These are phyloP conservation scores for Dendrolimus houi DNA, from an alignment of 2,888 invertebrate genomes.

Conservation along the genomic window DNA sequence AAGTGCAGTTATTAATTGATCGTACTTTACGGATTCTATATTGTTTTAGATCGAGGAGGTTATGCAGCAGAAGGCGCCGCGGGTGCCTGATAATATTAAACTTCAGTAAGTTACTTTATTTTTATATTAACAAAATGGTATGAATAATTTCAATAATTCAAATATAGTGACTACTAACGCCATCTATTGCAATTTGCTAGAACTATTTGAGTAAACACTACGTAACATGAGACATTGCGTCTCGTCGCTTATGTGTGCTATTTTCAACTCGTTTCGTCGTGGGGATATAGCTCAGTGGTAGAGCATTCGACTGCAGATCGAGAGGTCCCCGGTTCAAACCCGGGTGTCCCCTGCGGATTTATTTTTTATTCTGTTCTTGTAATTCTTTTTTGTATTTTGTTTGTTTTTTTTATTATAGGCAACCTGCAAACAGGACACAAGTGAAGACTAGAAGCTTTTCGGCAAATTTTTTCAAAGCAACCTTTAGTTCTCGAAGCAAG, in stretches of 20 bases:
- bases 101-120: conserved; percentile 42
- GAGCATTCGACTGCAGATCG: conserved; percentile 75
- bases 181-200: conserved; percentile 28
- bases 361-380: conserved; percentile 9
- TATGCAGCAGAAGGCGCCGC: conserved; percentile 71
- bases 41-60: conserved; percentile 68
- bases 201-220: conserved; percentile 3
- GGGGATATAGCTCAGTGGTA: conserved; percentile 76
- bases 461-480: conserved; percentile 65
- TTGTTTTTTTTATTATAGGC: conserved; percentile 22
- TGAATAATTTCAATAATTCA: neutral
- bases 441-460: conserved; percentile 39
- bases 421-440: conserved; percentile 18
- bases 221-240: no score
- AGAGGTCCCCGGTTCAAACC: conserved; percentile 76
- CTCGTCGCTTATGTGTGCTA: conserved; percentile 9
- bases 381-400: neutral
- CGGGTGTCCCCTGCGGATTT: conserved; percentile 61
- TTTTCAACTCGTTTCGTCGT: conserved; percentile 13
- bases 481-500: conserved; percentile 66
- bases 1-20: neutral
- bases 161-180: conserved; percentile 23
- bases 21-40: conserved; percentile 5
- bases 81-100: conserved; percentile 59
- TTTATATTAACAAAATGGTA: neutral